Evolutionary conservation across 1,140 invertebrate species (phyloP), one percentile per base, ranked within the genome.

Genomic region (Maconellicoccus hirsutus): DNA sequence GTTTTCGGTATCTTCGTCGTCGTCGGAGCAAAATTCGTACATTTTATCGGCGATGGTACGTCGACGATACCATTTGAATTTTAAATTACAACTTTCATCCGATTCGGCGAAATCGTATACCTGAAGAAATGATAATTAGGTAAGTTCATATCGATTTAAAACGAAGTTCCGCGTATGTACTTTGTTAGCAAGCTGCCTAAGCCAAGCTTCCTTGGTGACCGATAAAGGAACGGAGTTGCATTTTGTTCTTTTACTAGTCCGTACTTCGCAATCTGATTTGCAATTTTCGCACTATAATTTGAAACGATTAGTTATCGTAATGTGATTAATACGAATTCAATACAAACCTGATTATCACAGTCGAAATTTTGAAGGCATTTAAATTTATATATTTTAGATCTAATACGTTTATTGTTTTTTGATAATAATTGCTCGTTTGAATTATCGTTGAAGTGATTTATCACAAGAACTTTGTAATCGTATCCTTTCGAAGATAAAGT

Each of bases 41-140:
- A 94, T 93, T 78, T 94, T 94, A 76, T 95, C 92, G 0, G 92
- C 92, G 29, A 93, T 78, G 1, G 90, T 83, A 69, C 91, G 83
- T 77, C 91, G 91, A 4, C 90, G 83, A 77, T 74, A 76, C 73
- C 75, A 75, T 71, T 77, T 76, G 70, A 77, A 77, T 52, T 76
- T 76, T 22, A 75, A 73, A 29, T 76, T 74, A 74, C 75, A 76
- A 19, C 72, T 73, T 71, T 77, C 75, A 61, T 77, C 75, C 4
- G 73, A 74, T 72, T 78, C 77, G 52, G 75, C 72, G 73, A 76
- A 76, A 61, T 76, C 75, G 74, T 77, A 77, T 52, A 76, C 72
- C 75, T 76, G 70, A 29, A 25, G 61, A 22, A 71, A 59, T 70
- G 71, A n/a, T n/a, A n/a, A n/a, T n/a, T n/a, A n/a, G n/a, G n/a